These are phyloP conservation scores for Autographa gamma DNA, from an alignment of 2,888 invertebrate species.

Conservation along the genomic window DNA sequence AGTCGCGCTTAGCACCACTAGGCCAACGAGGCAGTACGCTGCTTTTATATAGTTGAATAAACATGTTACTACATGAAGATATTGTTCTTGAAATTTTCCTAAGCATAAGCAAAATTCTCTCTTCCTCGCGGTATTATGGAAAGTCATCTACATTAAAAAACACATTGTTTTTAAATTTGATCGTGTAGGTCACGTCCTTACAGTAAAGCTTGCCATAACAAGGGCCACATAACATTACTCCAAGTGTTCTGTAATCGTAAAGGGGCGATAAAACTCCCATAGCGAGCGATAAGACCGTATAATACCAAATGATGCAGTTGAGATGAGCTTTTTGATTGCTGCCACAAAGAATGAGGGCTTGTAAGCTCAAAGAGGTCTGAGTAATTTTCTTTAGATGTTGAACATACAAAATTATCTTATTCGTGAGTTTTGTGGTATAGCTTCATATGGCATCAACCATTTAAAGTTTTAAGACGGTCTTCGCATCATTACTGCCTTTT, in stretches of 20 bases:
- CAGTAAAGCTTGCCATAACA: conserved; percentile 34
- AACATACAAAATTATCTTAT: no score
- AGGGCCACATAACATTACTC: conserved; percentile 14
- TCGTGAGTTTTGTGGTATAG: no score
- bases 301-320: conserved; percentile 15
- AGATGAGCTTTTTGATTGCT: conserved; percentile 16
- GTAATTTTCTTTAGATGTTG: neutral
- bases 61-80: no score
- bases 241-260: conserved; percentile 36
- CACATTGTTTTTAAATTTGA: neutral
- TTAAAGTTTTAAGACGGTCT: no score
- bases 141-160: neutral
- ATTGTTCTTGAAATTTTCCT: no score
- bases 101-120: no score
- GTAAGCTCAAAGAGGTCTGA: neutral
- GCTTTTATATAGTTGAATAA: no score
- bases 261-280: conserved; percentile 28
- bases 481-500: no score
- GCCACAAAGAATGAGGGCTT: conserved; percentile 8
- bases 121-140: no score
- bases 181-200: conserved; percentile 8
- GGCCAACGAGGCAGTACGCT: no score
- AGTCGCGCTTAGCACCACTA: no score
- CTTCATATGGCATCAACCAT: no score
- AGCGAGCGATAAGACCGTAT: conserved; percentile 11